A percentile compares a stretch with the other conserved stretches of the same genome.
These are phyloP conservation scores for Periophthalmodon schlosseri DNA, from an alignment of 2,113 vertebrate species.

Conservation along the genomic window DNA sequence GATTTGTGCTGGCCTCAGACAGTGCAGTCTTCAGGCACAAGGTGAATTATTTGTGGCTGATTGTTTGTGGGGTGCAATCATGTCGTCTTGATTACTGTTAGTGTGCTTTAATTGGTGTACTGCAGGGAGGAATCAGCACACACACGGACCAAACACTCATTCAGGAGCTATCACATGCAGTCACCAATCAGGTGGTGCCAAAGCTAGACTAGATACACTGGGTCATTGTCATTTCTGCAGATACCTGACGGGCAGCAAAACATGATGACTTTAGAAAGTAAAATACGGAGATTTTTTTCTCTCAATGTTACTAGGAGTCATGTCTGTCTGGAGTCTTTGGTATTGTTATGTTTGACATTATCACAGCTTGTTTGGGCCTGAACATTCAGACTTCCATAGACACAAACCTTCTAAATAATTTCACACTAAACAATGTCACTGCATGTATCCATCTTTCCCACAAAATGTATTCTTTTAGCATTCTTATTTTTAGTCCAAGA, in stretches of 20 bases:
- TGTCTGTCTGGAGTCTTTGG: background rate
- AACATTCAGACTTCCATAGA: background rate
- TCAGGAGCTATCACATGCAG: background rate
- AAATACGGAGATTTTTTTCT: background rate
- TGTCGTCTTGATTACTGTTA: conserved; percentile 18
- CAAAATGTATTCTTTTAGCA: too few relatives aligned
- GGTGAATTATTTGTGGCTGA: background rate
- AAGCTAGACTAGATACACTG: background rate
- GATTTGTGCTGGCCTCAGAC: background rate
- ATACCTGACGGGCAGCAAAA: background rate
- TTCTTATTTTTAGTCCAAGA: too few relatives aligned
- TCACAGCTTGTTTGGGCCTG: background rate
- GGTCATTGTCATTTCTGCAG: background rate
- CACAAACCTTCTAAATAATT: background rate
- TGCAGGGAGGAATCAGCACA: background rate
- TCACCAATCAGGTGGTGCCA: background rate
- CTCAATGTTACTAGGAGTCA: background rate
- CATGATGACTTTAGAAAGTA: background rate
- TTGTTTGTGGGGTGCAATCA: conserved; percentile 12
- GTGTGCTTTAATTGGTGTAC: conserved; percentile 9
- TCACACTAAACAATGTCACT: too few relatives aligned
- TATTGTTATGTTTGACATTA: background rate
- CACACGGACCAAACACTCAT: background rate
- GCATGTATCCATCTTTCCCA: too few relatives aligned
- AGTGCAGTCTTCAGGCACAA: conserved; percentile 14